phyloP scores from a whole-genome alignment of 2,113 vertebrate genomes.

The Sapajus apella region DNA sequence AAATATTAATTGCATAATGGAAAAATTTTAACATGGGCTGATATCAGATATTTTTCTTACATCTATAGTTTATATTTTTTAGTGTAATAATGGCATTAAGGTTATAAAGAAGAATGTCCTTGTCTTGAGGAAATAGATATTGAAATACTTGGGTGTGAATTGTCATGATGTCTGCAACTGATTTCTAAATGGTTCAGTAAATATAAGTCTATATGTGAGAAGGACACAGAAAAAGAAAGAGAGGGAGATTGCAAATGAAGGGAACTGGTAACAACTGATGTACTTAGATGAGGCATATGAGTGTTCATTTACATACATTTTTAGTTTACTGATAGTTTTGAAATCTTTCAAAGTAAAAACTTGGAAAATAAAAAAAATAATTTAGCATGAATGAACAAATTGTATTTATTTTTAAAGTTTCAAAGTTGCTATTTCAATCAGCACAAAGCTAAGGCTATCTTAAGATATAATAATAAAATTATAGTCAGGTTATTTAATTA shows the following conservation, averaged over 20 bases:
- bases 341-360: background rate
- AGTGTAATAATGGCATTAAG: background rate
- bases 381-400: conserved; percentile 23
- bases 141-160: background rate
- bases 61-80: background rate
- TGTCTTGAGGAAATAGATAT: background rate
- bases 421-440: conserved; percentile 24
- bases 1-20: background rate
- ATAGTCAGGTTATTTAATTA: background rate
- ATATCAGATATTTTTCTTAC: background rate
- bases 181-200: background rate
- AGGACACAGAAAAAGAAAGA: background rate
- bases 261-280: background rate
- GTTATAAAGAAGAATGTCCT: background rate
- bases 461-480: background rate
- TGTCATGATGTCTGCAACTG: background rate
- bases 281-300: background rate
- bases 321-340: background rate
- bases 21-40: background rate
- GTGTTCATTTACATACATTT: background rate
- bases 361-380: background rate
- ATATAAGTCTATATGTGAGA: background rate
- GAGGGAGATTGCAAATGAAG: background rate
- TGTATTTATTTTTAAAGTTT: background rate
- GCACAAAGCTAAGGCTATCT: background rate